phyloP scores from a whole-genome alignment of 1,140 invertebrate genomes.

The Drosophila tani region DNA sequence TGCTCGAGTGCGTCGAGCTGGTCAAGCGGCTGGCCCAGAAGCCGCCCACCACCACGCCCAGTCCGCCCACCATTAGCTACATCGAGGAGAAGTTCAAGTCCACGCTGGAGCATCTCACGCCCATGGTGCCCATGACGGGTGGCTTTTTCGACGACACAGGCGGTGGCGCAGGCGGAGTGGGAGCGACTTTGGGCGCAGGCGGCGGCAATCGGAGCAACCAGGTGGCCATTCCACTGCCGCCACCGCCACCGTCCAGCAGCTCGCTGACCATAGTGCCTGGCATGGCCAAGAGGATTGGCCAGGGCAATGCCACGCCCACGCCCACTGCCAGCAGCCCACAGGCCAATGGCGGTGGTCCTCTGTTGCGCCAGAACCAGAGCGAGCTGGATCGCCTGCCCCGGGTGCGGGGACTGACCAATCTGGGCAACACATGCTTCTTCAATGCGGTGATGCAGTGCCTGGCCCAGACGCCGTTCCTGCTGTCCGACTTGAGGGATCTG shows the following conservation, averaged over 20 bases:
- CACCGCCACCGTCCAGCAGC: constrained; percentile 40
- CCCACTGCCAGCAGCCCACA: not conserved
- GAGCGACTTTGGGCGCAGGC: not conserved
- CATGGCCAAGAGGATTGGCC: constrained; percentile 65
- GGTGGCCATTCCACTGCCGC: constrained; percentile 59
- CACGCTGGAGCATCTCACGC: constrained; percentile 46
- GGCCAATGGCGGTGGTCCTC: not conserved
- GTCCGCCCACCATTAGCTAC: constrained; percentile 50
- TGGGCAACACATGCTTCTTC: constrained; percentile 98
- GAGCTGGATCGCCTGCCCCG: constrained; percentile 84
- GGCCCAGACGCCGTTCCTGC: constrained; percentile 93
- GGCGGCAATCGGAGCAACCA: constrained; percentile 14
- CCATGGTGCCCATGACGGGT: constrained; percentile 58
- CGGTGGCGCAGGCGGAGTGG: not conserved
- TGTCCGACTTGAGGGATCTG: constrained; percentile 90
- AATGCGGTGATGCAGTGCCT: constrained; percentile 97
- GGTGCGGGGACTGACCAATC: constrained; percentile 91
- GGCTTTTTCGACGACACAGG: constrained; percentile 20
- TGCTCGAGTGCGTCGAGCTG: constrained; percentile 88
- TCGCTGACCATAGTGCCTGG: constrained; percentile 52
- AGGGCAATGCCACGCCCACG: not conserved
- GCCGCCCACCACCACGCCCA: constrained; percentile 35
- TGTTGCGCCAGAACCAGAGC: not conserved
- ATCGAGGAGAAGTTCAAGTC: constrained; percentile 67
- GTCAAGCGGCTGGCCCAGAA: constrained; percentile 86